Percentiles rank a stretch among this genome's conserved stretches.
These are phyloP conservation scores for Pterostichus niger DNA, from an alignment of 2,888 invertebrate species.

Conservation along the genomic window DNA sequence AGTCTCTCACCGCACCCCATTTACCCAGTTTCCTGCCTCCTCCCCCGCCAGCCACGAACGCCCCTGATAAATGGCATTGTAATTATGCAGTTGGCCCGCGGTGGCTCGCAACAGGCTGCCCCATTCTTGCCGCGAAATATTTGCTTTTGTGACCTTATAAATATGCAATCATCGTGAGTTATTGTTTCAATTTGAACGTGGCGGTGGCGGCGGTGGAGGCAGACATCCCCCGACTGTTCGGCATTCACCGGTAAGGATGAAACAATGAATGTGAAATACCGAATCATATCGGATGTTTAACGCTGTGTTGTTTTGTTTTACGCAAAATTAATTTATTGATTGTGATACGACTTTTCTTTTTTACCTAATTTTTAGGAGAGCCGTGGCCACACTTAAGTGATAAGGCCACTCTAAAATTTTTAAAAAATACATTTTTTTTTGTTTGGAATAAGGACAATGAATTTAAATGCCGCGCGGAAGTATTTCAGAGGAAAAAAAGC, in stretches of 20 bases:
- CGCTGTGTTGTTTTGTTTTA: conserved; percentile 36
- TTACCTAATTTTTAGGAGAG: background rate
- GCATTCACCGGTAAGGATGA: conserved; percentile 35
- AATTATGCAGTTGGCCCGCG: conserved; percentile 56
- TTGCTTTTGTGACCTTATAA: conserved; percentile 65
- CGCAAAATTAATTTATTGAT: conserved; percentile 16
- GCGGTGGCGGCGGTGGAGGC: background rate
- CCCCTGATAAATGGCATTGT: conserved; percentile 59
- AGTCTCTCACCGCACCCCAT: background rate
- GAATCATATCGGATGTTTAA: conserved; percentile 9
- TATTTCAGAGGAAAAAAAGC: too few species aligned
- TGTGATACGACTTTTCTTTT: conserved; percentile 21
- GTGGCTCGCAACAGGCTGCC: conserved; percentile 61
- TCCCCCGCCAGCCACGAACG: background rate
- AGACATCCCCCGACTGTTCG: background rate
- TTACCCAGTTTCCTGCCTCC: conserved; percentile 4
- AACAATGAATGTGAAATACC: conserved; percentile 56
- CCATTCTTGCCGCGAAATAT: conserved; percentile 58
- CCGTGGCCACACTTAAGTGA: too few species aligned
- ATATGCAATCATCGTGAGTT: conserved; percentile 64
- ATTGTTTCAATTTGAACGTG: conserved; percentile 58
- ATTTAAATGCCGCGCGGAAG: too few species aligned
- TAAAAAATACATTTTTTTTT: too few species aligned
- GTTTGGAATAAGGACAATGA: too few species aligned
- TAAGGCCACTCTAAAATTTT: too few species aligned